A percentile compares a stretch with the other conserved stretches of the same genome.
These are phyloP conservation scores for Drosophila orena DNA, from an alignment of 1,140 invertebrate genomes.

Conservation along the genomic window DNA sequence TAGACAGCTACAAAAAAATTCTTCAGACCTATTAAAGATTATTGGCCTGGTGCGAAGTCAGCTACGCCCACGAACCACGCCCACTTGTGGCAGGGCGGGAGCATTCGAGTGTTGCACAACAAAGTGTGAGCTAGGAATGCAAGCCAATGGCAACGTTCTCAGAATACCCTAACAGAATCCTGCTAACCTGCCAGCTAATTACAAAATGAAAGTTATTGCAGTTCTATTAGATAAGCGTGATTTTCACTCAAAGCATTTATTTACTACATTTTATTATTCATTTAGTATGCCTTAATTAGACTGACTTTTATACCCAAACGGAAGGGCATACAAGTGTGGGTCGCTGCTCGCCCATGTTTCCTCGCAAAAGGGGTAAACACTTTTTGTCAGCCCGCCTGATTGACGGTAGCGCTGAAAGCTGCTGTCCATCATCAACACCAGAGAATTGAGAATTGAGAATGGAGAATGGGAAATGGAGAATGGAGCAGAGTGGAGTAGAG, in stretches of 20 bases:
- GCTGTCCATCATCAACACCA: conserved; percentile 65
- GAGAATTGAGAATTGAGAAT: conserved; percentile 12
- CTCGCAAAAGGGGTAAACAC: conserved; percentile 29
- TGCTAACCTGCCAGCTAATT: too few relatives aligned
- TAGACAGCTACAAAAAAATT: conserved; percentile 36
- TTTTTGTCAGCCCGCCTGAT: conserved; percentile 57
- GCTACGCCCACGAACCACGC: conserved; percentile 49
- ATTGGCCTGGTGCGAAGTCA: conserved; percentile 65
- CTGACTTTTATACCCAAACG: not conserved
- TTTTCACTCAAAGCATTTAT: too few relatives aligned
- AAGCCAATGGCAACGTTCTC: not conserved
- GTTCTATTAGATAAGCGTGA: too few relatives aligned
- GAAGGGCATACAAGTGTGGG: not conserved
- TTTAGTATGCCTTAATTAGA: too few relatives aligned
- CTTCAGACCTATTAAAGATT: conserved; percentile 61
- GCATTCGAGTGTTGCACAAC: conserved; percentile 58
- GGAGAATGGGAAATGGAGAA: not conserved
- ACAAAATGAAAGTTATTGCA: too few relatives aligned
- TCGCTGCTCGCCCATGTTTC: conserved; percentile 2
- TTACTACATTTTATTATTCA: too few relatives aligned
- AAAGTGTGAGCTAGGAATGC: conserved; percentile 42
- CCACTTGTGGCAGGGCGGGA: conserved; percentile 14
- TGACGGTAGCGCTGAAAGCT: conserved; percentile 73
- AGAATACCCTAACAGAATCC: conserved; percentile 20
- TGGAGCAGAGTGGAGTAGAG: not conserved